Evolutionary conservation across 2,888 invertebrate species (phyloP).

Genomic region (Xestia c-nigrum): DNA sequence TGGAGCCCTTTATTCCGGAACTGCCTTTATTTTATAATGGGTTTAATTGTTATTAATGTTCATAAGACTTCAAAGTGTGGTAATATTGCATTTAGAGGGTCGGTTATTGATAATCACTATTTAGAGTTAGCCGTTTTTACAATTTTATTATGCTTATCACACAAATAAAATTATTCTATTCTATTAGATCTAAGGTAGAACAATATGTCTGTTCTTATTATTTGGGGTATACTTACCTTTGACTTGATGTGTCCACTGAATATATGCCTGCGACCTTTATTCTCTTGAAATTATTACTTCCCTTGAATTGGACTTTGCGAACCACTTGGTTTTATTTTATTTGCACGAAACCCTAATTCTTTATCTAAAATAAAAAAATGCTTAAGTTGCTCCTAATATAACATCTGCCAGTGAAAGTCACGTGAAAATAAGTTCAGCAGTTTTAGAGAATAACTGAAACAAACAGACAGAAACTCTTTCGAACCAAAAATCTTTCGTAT

Average conservation of each 20-base stretch:
- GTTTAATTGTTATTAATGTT: conserved; percentile 5
- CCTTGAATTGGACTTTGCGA: no score
- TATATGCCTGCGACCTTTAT: neutral
- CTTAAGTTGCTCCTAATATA: no score
- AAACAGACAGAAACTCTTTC: no score
- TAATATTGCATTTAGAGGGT: neutral
- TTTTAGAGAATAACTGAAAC: no score
- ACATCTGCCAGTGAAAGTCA: no score
- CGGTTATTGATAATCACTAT: neutral
- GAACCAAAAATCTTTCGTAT: no score
- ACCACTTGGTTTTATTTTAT: no score
- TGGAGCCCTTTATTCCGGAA: conserved; percentile 22
- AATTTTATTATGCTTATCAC: neutral
- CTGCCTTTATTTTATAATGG: conserved; percentile 6
- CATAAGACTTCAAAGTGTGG: neutral
- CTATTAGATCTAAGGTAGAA: neutral
- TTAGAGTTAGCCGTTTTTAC: neutral
- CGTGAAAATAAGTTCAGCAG: no score
- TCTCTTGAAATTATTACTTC: no score
- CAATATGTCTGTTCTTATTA: neutral
- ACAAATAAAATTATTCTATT: no score
- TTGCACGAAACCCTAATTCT: no score
- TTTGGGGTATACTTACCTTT: neutral
- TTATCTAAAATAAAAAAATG: no score
- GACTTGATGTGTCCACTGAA: neutral